Evolutionary conservation across 2,888 invertebrate genomes (phyloP).

Genomic region (Deroplatys truncata): DNA sequence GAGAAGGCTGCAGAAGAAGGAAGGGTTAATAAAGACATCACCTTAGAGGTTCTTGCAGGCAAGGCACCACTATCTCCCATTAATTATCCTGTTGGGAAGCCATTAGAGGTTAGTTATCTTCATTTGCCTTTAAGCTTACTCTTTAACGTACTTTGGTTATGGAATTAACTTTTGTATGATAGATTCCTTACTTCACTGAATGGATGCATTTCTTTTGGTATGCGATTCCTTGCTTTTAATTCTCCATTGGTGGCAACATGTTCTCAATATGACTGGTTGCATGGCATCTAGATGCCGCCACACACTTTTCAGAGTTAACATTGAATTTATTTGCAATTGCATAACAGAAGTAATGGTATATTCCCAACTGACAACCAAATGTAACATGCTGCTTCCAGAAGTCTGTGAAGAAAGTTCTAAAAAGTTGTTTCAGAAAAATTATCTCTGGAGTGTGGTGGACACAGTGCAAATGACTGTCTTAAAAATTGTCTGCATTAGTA

Average conservation of each 20-base stretch:
- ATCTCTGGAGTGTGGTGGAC: no score
- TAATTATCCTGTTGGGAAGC: slow-evolving; percentile 75
- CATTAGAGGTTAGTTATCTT: slow-evolving; percentile 64
- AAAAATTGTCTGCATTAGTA: no score
- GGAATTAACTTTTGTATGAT: not conserved
- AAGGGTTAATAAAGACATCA: slow-evolving; percentile 38
- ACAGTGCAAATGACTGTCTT: no score
- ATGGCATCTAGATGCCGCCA: no score
- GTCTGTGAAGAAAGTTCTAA: no score
- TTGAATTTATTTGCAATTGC: no score
- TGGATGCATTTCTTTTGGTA: not conserved
- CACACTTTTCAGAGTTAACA: no score
- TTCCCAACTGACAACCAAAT: no score
- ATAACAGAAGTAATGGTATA: no score
- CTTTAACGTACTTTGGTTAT: not conserved
- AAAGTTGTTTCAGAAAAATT: no score
- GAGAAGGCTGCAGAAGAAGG: slow-evolving; percentile 59
- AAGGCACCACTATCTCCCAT: slow-evolving; percentile 39
- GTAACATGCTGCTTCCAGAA: no score
- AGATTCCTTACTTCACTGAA: not conserved
- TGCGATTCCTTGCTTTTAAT: not conserved
- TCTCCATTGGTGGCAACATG: not conserved
- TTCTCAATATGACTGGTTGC: no score
- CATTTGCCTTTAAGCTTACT: not conserved
- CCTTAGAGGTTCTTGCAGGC: not conserved